phyloP scores from a whole-genome alignment of 2,113 vertebrate species.

The Chrysochloris asiatica region DNA sequence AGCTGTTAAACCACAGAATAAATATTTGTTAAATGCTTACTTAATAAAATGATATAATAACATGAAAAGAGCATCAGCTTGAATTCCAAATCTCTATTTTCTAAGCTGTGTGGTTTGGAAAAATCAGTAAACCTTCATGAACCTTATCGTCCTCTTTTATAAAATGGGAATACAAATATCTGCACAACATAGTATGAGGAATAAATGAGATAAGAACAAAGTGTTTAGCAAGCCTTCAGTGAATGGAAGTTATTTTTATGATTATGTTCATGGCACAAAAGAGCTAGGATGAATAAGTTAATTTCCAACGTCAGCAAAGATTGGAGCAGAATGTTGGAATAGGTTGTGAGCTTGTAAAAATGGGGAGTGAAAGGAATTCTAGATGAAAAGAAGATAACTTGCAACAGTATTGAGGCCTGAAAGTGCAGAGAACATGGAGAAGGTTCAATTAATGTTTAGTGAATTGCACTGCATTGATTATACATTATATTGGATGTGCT shows the following conservation, averaged over 20 bases:
- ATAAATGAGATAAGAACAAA: constrained; percentile 14
- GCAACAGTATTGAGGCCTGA: neutral
- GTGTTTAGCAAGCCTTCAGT: neutral
- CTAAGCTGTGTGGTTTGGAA: neutral
- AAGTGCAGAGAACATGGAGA: neutral
- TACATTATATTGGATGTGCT: neutral
- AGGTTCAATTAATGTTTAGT: neutral
- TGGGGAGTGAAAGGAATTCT: neutral
- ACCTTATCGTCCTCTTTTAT: neutral
- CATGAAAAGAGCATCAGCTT: neutral
- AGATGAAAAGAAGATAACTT: neutral
- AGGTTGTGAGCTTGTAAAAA: neutral
- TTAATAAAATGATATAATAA: neutral
- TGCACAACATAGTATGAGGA: neutral
- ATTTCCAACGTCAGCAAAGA: neutral
- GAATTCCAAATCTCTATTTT: constrained; percentile 9
- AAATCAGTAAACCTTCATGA: constrained; percentile 17
- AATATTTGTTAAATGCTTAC: neutral
- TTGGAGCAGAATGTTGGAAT: neutral
- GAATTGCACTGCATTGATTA: neutral
- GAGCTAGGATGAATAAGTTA: neutral
- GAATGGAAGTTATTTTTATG: neutral
- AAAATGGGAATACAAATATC: constrained; percentile 25
- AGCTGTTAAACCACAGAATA: neutral
- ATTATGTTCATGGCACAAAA: neutral